Evolutionary conservation across 2,113 vertebrate species (phyloP), one percentile per base, ranked within the genome.

Genomic region (Chauna torquata): DNA sequence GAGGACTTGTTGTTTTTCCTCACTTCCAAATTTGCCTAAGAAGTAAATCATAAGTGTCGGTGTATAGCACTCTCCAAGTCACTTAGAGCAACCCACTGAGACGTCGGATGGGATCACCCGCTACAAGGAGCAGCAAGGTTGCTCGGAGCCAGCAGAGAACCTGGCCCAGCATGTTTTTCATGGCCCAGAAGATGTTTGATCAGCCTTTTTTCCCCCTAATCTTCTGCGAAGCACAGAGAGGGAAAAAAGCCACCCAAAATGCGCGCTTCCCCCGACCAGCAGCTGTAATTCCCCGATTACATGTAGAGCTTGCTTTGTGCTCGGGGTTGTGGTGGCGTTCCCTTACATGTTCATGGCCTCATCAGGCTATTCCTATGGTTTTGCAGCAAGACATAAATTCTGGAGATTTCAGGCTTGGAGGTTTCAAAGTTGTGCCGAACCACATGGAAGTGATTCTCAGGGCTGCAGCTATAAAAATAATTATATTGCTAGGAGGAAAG

Each of bases 391-490:
- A 49, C 65, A 70, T 87, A 94, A 94, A 95, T 92, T 72, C 64
- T 82, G 71, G 30, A 82, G 76, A 25, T 47, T 92, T 95, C 9
- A 28, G 40, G 71, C 49, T 59, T 13, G 18, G 36, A 9, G 62
- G 34, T 96, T 96, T 95, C 66, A 49, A 79, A 94, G 91, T 8
- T 6, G 1, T 72, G 49, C 59, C 42, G 86, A 59, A 79, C 76
- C 86, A 91, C 85, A 68, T 84, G 54, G 92, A 47, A 93, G 52
- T 38, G 68, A 92, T 82, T 89, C 84, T 72, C 50, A 12, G 87
- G 85, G 70, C 66, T 54, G 58, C 4, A 64, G 44, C 81, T 74
- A 97, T 92, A 87, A 96, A 92, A 42, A 64, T 58, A 71, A 88
- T 82, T 55, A 78, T 78, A 61, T 34, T 68, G 40, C 94, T 42